phyloP scores from a whole-genome alignment of 2,113 vertebrate genomes.

The Xenopus tropicalis region DNA sequence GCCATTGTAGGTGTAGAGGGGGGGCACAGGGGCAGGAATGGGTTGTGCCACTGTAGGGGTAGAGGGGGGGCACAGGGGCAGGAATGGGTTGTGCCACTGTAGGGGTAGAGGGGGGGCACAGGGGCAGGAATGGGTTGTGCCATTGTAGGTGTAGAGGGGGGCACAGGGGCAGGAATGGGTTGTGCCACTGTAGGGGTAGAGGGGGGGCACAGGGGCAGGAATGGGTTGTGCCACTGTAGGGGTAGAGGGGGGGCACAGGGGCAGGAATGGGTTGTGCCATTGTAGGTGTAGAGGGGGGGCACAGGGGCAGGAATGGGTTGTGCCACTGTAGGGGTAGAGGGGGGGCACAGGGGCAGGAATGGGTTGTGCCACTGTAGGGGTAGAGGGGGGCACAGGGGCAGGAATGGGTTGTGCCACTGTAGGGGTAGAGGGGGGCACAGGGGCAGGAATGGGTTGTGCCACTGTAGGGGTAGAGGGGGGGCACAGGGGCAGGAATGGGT shows the following conservation, averaged over 20 bases:
- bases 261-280: not conserved
- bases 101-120: not conserved
- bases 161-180: too few species aligned
- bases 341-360: too few species aligned
- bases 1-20: not conserved
- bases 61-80: not conserved
- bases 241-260: not conserved
- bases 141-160: not conserved
- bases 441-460: not conserved
- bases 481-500: not conserved
- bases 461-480: too few species aligned
- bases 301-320: not conserved
- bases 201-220: not conserved
- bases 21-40: not conserved
- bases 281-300: too few species aligned
- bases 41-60: not conserved
- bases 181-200: not conserved
- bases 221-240: too few species aligned
- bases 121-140: not conserved
- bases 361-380: too few species aligned
- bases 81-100: too few species aligned
- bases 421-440: too few species aligned
- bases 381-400: too few species aligned
- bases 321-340: too few species aligned
- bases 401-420: not conserved